phyloP scores from a whole-genome alignment of 2,113 vertebrate species.

The Notarius lentiginosus region DNA sequence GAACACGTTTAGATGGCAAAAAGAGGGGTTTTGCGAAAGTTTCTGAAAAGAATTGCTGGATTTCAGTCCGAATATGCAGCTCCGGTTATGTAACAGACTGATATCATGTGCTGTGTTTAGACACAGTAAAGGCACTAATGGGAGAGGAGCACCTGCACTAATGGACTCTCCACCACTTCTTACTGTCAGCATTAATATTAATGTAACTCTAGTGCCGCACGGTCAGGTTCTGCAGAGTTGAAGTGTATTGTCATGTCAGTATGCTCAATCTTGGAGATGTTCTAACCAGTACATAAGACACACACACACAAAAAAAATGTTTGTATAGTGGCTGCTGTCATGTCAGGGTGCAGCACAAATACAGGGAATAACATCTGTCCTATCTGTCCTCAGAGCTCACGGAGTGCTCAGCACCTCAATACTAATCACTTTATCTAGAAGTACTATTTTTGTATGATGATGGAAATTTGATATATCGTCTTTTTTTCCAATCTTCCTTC shows the following conservation, averaged over 20 bases:
- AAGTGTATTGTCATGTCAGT: background rate
- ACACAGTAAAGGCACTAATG: slow-evolving; percentile 28
- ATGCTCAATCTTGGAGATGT: background rate
- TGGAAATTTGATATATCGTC: slow-evolving; percentile 30
- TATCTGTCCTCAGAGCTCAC: slow-evolving; percentile 7
- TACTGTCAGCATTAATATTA: slow-evolving; percentile 37
- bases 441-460: slow-evolving; percentile 51
- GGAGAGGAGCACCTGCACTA: slow-evolving; percentile 23
- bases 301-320: background rate
- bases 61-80: background rate
- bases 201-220: slow-evolving; percentile 26
- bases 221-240: background rate
- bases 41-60: background rate
- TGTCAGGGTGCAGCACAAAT: background rate
- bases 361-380: slow-evolving; percentile 6
- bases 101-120: slow-evolving; percentile 16
- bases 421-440: slow-evolving; percentile 52
- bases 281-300: background rate
- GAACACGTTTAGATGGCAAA: background rate
- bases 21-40: background rate
- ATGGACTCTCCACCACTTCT: slow-evolving; percentile 21
- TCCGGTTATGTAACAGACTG: slow-evolving; percentile 1
- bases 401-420: slow-evolving; percentile 28
- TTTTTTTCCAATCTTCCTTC: slow-evolving; percentile 10
- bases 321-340: background rate